Evolutionary conservation across 2,797 vertebrate genomes (phyloP).

Genomic region (Sarcophilus harrisii): DNA sequence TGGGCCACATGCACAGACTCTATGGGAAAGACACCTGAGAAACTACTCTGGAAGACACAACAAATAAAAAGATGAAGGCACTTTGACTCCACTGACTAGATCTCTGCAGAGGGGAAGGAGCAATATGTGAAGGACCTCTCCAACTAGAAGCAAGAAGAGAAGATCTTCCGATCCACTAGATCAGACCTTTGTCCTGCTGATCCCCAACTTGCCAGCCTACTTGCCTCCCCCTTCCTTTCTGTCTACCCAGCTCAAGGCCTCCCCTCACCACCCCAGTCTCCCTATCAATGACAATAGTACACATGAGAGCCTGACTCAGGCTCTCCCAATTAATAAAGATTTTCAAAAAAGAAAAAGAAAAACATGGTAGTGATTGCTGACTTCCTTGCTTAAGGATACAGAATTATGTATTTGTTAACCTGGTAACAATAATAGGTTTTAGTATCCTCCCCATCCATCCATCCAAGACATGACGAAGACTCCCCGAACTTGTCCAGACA

Average conservation of each 20-base stretch:
- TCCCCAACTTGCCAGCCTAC: conserved; percentile 80
- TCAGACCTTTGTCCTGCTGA: conserved; percentile 71
- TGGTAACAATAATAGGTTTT: background rate
- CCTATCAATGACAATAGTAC: conserved; percentile 88
- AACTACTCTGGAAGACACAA: conserved; percentile 83
- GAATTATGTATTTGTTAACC: background rate
- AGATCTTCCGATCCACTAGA: conserved; percentile 82
- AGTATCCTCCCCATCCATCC: background rate
- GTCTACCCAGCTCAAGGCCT: conserved; percentile 84
- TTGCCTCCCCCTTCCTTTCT: conserved; percentile 64
- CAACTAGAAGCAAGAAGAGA: conserved; percentile 79
- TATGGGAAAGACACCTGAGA: conserved; percentile 83
- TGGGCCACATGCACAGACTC: conserved; percentile 84
- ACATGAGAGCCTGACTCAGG: conserved; percentile 76
- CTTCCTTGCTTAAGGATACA: background rate
- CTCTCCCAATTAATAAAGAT: background rate
- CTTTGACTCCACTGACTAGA: conserved; percentile 84
- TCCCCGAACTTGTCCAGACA: background rate
- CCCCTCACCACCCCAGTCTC: conserved; percentile 41
- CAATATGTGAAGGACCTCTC: conserved; percentile 84
- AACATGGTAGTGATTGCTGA: background rate
- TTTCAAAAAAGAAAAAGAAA: background rate
- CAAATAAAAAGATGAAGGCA: conserved; percentile 86
- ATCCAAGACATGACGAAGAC: background rate
- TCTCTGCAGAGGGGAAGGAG: conserved; percentile 85